Percentiles rank a stretch among this genome's conserved stretches.
These are phyloP conservation scores for Rhinolophus ferrumequinum DNA, from an alignment of 2,113 vertebrate genomes.

Conservation along the genomic window DNA sequence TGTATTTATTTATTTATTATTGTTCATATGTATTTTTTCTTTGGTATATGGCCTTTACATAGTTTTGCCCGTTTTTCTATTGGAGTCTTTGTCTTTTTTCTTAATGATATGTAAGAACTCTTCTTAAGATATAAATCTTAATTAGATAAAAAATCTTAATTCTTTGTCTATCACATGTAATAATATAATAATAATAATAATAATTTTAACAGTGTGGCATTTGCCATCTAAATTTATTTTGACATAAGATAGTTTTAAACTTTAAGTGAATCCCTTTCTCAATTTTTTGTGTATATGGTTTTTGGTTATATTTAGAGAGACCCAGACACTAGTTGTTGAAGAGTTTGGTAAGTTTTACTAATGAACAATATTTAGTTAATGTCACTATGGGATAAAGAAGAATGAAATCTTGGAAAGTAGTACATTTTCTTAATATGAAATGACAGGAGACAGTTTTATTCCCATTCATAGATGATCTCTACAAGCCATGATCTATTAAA, in stretches of 20 bases:
- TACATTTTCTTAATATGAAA: background rate
- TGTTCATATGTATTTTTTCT: background rate
- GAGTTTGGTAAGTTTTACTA: background rate
- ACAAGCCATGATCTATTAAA: background rate
- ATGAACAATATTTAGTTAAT: conserved; percentile 31
- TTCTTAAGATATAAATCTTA: background rate
- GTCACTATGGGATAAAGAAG: background rate
- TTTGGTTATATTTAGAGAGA: conserved; percentile 21
- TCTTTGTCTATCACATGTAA: background rate
- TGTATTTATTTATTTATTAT: conserved; percentile 8
- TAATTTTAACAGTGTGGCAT: background rate
- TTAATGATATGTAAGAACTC: background rate
- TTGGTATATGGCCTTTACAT: background rate
- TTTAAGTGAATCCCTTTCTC: background rate
- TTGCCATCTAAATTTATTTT: conserved; percentile 28
- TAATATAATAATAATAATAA: background rate
- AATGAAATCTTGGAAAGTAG: background rate
- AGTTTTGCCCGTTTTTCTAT: background rate
- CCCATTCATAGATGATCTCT: background rate
- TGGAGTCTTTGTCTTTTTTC: background rate
- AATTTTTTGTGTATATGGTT: background rate
- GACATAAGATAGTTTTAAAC: background rate
- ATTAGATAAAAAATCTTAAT: background rate
- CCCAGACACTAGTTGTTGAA: background rate
- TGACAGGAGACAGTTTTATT: background rate